Conservation (phyloP, 2,888 invertebrate species). For the Drosophila multiciliata region DNA sequence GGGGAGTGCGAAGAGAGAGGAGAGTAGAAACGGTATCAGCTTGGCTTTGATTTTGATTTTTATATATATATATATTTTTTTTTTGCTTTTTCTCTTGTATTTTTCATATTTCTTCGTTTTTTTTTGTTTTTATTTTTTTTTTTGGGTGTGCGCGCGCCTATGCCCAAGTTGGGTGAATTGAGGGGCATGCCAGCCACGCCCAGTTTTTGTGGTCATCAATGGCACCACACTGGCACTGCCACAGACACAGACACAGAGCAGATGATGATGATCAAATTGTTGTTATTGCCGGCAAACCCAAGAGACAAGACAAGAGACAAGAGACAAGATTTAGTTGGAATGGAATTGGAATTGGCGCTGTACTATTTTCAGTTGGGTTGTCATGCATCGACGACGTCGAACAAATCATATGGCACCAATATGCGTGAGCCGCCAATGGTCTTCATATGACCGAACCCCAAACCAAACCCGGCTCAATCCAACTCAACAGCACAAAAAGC, state of each 20-base stretch:
- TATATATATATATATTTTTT: conserved; percentile 10
- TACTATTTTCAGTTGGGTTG: conserved; percentile 61
- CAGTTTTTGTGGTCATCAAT: conserved; percentile 79
- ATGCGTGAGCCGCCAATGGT: conserved; percentile 62
- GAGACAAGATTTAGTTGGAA: conserved; percentile 48
- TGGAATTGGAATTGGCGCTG: conserved; percentile 48
- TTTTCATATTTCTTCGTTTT: not conserved
- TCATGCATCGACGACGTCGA: conserved; percentile 71
- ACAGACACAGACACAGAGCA: conserved; percentile 21
- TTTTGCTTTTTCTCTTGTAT: conserved; percentile 8
- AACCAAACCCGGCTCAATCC: not conserved
- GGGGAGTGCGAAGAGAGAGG: not conserved
- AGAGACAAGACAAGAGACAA: conserved; percentile 25
- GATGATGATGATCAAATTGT: conserved; percentile 62
- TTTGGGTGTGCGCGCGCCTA: conserved; percentile 71
- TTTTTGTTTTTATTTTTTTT: conserved; percentile 23
- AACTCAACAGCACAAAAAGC: conserved; percentile 12
- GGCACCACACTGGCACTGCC: conserved; percentile 54
- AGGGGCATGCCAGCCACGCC: conserved; percentile 77
- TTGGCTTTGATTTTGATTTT: conserved; percentile 44
- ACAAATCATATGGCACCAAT: conserved; percentile 80
- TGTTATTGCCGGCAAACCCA: conserved; percentile 52
- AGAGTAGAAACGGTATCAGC: conserved; percentile 22
- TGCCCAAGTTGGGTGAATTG: conserved; percentile 76
- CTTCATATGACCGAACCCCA: conserved; percentile 24